These are phyloP conservation scores for Zaprionus gabonicus DNA, from an alignment of 1,140 invertebrate species.

Conservation along the genomic window DNA sequence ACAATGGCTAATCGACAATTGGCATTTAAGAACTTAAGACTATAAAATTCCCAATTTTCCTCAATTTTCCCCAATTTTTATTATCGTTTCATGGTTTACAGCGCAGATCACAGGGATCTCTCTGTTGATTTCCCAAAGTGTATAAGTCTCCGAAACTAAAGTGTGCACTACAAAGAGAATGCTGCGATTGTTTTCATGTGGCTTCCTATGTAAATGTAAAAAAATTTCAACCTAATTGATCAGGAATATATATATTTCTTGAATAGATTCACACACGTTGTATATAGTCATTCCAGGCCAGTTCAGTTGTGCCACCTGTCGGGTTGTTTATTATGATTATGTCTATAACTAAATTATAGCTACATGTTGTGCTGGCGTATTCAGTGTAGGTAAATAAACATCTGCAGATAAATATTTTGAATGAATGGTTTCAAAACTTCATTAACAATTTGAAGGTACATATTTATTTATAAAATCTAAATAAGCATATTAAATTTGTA, in stretches of 20 bases:
- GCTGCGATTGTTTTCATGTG: background rate
- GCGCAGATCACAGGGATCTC: background rate
- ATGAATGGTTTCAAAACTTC: background rate
- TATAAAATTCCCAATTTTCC: background rate
- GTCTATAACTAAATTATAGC: slow-evolving; percentile 5
- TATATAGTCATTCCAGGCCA: background rate
- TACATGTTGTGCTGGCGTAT: background rate
- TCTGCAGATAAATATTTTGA: background rate
- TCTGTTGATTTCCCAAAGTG: background rate
- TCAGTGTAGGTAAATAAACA: background rate
- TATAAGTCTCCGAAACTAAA: background rate
- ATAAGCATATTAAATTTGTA: too few species aligned
- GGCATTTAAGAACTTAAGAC: background rate
- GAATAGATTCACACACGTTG: background rate
- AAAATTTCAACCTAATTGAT: too few species aligned
- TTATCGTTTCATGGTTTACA: background rate
- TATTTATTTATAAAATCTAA: background rate
- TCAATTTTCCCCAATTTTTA: background rate
- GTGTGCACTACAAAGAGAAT: background rate
- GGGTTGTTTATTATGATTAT: slow-evolving; percentile 1
- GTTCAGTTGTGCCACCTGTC: background rate
- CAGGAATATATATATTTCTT: background rate
- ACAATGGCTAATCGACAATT: background rate
- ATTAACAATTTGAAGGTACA: background rate
- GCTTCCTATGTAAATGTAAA: background rate